Evolutionary conservation across 2,888 invertebrate genomes (phyloP), one percentile per base, ranked within the genome.

Genomic region (Pollenia angustigena): DNA sequence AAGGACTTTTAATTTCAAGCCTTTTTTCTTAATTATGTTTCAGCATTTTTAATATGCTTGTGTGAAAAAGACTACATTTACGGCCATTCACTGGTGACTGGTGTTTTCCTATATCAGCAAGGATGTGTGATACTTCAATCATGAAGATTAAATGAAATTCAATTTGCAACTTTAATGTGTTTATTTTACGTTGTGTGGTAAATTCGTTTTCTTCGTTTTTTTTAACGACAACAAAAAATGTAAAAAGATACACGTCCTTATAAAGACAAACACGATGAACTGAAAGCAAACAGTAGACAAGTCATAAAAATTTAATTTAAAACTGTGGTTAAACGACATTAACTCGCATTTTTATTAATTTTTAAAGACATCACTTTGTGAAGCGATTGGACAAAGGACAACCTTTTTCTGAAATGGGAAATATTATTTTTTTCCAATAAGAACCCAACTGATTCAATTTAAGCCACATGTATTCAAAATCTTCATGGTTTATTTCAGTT

Each of bases 81-180:
- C 50, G 4, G 4, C 32, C 18, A 64, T 64, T 16, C 46, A 32
- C 66, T 4, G 7, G 7, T 48, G 48, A 4, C 50, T n/a, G 7
- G 12, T 58, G 10, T 18, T 14, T 58, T 18, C 18, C 18, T 23
- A 6, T 23, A 18, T 58, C 58, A 1, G 52, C 1, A 74, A 42
- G 44, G 18, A 68, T 44, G 42, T 56, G 16, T 54, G 46, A 58
- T 14, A 54, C 64, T 72, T 54, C 62, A 32, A 50, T 76, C 82
- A 85, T 85, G 88, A 89, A 91, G 90, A 91, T 91, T 92, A 91
- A 91, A 90, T 89, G 90, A 90, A 92, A 92, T 92, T 92, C 92
- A 92, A 92, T 92, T 92, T 92, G 91, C 91, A 92, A 91, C 90
- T 92, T 92, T 90, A 92, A 92, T 92, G 91, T 91, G 91, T 92